Evolutionary conservation across 2,888 invertebrate genomes (phyloP).

Genomic region (Tenthredo distinguenda): DNA sequence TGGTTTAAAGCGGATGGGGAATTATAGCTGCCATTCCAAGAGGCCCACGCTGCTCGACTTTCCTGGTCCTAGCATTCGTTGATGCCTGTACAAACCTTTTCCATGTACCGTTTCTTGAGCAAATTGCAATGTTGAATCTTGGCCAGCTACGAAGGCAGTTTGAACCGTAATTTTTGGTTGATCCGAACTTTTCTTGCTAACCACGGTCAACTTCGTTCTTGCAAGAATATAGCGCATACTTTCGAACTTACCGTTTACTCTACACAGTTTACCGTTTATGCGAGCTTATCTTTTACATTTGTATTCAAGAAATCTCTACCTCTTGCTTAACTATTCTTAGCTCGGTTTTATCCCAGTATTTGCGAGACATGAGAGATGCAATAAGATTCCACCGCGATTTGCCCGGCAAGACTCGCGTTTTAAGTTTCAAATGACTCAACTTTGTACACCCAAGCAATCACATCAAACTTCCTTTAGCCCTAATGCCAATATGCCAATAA

Average conservation of each 20-base stretch:
- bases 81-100: background rate
- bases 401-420: slow-evolving; percentile 45
- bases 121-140: background rate
- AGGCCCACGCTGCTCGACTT: background rate
- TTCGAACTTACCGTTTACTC: slow-evolving; percentile 12
- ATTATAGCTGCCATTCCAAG: slow-evolving; percentile 14
- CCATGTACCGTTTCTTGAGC: background rate
- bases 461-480: slow-evolving; percentile 15
- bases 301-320: slow-evolving; percentile 26
- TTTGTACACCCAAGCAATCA: slow-evolving; percentile 31
- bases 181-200: slow-evolving; percentile 11
- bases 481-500: background rate
- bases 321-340: slow-evolving; percentile 1
- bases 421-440: slow-evolving; percentile 38
- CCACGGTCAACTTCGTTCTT: slow-evolving; percentile 22
- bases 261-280: slow-evolving; percentile 14
- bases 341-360: slow-evolving; percentile 38
- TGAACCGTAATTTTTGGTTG: slow-evolving; percentile 16
- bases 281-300: slow-evolving; percentile 18
- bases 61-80: background rate
- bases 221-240: background rate
- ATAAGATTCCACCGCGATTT: slow-evolving; percentile 47
- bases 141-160: slow-evolving; percentile 12
- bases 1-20: background rate
- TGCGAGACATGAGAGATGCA: slow-evolving; percentile 44